Percentiles rank a stretch among this genome's conserved stretches.
Conservation (phyloP, 2,797 vertebrate genomes). For the Pangasius macronema region DNA sequence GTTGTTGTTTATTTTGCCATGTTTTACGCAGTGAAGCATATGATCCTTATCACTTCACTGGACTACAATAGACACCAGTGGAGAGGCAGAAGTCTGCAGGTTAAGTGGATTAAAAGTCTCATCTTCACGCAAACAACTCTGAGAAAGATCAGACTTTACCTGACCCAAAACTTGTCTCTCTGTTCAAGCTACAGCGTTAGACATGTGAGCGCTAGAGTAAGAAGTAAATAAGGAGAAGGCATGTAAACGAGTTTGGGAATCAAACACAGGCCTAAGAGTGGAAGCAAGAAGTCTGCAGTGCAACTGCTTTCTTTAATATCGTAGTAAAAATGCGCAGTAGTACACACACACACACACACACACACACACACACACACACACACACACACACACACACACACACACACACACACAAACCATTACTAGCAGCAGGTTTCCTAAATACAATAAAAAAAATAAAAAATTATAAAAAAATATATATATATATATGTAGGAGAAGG, state of each 20-base stretch:
- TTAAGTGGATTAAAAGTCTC: neutral
- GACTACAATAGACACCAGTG: neutral
- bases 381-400: no score
- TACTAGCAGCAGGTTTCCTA: neutral
- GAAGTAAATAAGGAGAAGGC: no score
- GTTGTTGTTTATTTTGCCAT: neutral
- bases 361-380: no score
- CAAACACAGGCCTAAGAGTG: no score
- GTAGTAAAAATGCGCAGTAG: neutral
- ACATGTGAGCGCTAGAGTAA: neutral
- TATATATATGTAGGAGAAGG: slow-evolving; percentile 75
- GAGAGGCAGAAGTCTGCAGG: neutral
- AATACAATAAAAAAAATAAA: slow-evolving; percentile 78
- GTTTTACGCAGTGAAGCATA: neutral
- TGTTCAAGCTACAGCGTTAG: no score
- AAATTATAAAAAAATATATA: neutral
- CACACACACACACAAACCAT: no score
- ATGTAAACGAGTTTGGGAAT: neutral
- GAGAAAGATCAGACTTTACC: neutral
- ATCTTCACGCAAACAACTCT: neutral
- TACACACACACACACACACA: no score
- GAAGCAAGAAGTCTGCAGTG: neutral
- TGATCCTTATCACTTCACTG: neutral
- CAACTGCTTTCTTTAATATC: neutral
- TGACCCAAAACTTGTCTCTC: neutral